These are phyloP conservation scores for Mola mola DNA, from an alignment of 2,113 vertebrate species.

Conservation along the genomic window DNA sequence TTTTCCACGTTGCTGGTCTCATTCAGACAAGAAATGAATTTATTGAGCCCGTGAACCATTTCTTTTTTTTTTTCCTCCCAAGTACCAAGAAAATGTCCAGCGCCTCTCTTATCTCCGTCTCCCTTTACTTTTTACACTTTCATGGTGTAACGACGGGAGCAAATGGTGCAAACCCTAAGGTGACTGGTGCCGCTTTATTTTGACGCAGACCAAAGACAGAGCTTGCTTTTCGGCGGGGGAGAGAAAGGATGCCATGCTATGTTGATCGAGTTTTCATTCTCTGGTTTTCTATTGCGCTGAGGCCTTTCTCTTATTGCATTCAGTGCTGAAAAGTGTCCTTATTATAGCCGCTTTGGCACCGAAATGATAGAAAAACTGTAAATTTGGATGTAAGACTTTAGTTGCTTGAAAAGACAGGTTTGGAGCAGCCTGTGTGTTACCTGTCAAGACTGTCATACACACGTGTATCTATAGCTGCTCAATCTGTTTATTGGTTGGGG, in stretches of 20 bases:
- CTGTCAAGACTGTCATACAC: slow-evolving; percentile 42
- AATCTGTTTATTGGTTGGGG: slow-evolving; percentile 72
- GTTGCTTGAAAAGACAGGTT: background rate
- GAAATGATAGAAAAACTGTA: no score
- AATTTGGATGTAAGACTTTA: background rate
- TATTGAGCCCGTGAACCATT: slow-evolving; percentile 89
- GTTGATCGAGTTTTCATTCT: slow-evolving; percentile 64
- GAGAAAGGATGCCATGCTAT: slow-evolving; percentile 69
- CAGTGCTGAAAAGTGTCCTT: slow-evolving; percentile 42
- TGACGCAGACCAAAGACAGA: slow-evolving; percentile 65
- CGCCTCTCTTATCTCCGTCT: slow-evolving; percentile 58
- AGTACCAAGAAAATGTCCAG: slow-evolving; percentile 80
- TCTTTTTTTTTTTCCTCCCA: slow-evolving; percentile 72
- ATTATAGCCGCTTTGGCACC: no score
- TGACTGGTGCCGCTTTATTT: slow-evolving; percentile 81
- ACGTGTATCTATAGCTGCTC: slow-evolving; percentile 51
- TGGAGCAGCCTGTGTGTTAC: slow-evolving; percentile 18
- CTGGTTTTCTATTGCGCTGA: slow-evolving; percentile 38
- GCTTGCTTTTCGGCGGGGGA: slow-evolving; percentile 54
- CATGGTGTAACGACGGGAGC: slow-evolving; percentile 64
- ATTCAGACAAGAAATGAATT: slow-evolving; percentile 96
- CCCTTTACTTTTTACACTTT: slow-evolving; percentile 66
- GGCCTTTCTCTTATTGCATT: slow-evolving; percentile 38
- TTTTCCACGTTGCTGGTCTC: slow-evolving; percentile 97
- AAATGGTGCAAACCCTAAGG: slow-evolving; percentile 75